These are phyloP conservation scores for Cheilosia urbana DNA, from an alignment of 2,888 invertebrate genomes.

Conservation along the genomic window DNA sequence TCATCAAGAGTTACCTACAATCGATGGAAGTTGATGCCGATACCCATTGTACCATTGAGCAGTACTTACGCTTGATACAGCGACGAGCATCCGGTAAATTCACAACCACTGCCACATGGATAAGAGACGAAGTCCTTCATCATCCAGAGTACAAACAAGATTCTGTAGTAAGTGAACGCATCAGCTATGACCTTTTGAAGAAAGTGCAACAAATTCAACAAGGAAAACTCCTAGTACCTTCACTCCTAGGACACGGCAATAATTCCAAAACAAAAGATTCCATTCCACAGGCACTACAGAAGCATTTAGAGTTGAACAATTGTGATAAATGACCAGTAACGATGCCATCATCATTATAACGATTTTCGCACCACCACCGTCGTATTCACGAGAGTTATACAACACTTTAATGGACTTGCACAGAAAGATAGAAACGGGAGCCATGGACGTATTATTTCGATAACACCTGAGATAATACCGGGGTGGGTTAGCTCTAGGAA, in stretches of 20 bases:
- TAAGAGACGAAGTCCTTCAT: slow-evolving; percentile 93
- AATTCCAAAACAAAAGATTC: slow-evolving; percentile 93
- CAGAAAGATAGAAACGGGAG: slow-evolving; percentile 31
- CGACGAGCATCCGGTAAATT: slow-evolving; percentile 94
- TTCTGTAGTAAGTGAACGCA: slow-evolving; percentile 93
- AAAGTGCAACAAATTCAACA: slow-evolving; percentile 90
- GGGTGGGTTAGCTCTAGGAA: no score
- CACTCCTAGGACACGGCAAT: slow-evolving; percentile 89
- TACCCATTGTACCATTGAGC: slow-evolving; percentile 98
- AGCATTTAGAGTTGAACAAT: slow-evolving; percentile 83
- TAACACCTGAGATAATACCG: no score
- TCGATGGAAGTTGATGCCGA: slow-evolving; percentile 99
- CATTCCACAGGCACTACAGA: slow-evolving; percentile 91
- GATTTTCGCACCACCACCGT: slow-evolving; percentile 48
- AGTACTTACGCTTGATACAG: slow-evolving; percentile 97
- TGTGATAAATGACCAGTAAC: slow-evolving; percentile 76
- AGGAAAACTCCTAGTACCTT: slow-evolving; percentile 89
- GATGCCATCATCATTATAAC: slow-evolving; percentile 32
- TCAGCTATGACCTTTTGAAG: slow-evolving; percentile 95
- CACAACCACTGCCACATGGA: slow-evolving; percentile 97
- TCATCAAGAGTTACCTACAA: slow-evolving; percentile 96
- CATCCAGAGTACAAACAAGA: slow-evolving; percentile 97
- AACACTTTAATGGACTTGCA: slow-evolving; percentile 48
- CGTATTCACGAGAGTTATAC: slow-evolving; percentile 48
- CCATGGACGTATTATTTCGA: no score